Evolutionary conservation across 2,797 vertebrate species (phyloP).

Genomic region (Phataginus tricuspis): DNA sequence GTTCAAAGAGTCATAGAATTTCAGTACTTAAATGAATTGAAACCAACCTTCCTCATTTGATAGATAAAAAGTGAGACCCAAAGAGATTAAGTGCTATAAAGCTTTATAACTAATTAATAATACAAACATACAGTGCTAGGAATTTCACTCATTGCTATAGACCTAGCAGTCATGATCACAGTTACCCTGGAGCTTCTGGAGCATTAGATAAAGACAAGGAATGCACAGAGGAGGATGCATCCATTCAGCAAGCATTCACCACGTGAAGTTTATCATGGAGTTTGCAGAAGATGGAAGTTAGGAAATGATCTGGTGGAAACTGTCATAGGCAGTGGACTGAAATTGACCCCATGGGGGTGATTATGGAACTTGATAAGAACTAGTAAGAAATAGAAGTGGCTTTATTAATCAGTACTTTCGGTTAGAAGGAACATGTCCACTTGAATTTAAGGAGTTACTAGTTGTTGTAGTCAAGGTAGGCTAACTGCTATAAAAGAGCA

Average conservation of each 20-base stretch:
- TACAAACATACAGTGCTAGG: neutral
- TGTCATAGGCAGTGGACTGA: neutral
- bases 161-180: neutral
- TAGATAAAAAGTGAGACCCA: neutral
- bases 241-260: neutral
- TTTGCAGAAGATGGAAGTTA: neutral
- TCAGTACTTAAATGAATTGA: neutral
- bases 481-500: neutral
- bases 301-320: neutral
- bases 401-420: neutral
- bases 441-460: constrained; percentile 9
- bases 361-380: neutral
- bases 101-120: neutral
- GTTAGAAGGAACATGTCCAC: neutral
- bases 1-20: neutral
- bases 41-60: neutral
- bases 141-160: neutral
- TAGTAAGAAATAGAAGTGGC: neutral
- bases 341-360: neutral
- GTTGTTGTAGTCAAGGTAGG: neutral
- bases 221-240: neutral
- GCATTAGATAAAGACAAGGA: neutral
- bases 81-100: neutral
- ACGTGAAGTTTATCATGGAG: neutral
- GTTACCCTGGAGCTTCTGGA: neutral